Evolutionary conservation across 2,888 invertebrate species (phyloP).

Genomic region (Deroplatys truncata): DNA sequence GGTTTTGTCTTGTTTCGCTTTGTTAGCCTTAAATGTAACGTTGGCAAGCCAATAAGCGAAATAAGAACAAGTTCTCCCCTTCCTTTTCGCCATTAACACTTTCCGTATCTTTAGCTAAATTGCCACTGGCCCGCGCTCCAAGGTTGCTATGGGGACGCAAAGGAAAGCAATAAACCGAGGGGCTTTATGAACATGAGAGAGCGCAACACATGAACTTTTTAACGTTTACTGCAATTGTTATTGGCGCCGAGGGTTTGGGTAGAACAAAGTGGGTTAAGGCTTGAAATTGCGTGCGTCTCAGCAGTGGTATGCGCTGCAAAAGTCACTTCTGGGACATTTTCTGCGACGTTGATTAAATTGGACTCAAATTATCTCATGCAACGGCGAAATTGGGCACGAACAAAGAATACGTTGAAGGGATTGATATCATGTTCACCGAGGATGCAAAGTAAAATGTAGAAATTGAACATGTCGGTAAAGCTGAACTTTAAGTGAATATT

Average conservation of each 20-base stretch:
- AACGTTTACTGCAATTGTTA: conserved; percentile 5
- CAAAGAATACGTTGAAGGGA: background rate
- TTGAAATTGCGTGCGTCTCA: background rate
- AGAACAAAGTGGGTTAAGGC: background rate
- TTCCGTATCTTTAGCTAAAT: background rate
- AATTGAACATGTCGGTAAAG: too few species aligned
- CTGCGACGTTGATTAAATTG: background rate
- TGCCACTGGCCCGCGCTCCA: background rate
- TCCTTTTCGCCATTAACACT: background rate
- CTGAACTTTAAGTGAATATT: too few species aligned
- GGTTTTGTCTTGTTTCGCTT: background rate
- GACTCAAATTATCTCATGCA: background rate
- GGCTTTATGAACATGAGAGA: background rate
- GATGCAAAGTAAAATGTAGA: too few species aligned
- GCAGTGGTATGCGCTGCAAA: background rate
- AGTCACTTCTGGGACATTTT: background rate
- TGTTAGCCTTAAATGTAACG: background rate
- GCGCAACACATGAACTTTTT: background rate
- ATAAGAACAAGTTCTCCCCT: background rate
- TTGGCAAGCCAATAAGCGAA: background rate
- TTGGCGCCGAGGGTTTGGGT: background rate
- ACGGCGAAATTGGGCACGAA: background rate
- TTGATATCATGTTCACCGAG: too few species aligned
- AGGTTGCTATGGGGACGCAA: background rate
- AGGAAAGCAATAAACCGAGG: background rate